phyloP scores from a whole-genome alignment of 2,797 vertebrate species.

The Corythornis leucogaster region DNA sequence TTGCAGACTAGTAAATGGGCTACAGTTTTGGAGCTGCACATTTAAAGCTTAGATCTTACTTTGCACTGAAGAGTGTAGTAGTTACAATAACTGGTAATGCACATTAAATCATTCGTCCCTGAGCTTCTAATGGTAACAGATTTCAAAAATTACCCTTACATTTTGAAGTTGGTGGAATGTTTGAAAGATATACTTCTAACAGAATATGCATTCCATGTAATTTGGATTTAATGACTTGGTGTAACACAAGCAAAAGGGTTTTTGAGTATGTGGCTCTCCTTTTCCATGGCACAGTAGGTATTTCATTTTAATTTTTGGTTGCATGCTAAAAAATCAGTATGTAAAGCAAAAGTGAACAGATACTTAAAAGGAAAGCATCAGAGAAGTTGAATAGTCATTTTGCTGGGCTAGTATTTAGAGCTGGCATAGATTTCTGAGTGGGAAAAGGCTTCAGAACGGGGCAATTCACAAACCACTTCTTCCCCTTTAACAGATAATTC shows the following conservation, averaged over 20 bases:
- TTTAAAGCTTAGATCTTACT: neutral
- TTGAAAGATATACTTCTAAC: conserved; percentile 7
- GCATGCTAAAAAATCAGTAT: conserved; percentile 14
- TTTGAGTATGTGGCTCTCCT: conserved; percentile 1
- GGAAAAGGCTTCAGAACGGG: neutral
- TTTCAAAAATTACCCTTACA: neutral
- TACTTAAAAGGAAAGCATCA: conserved; percentile 32
- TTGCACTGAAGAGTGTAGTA: neutral
- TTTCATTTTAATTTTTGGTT: conserved; percentile 56
- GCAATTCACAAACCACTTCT: conserved; percentile 37
- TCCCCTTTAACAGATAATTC: conserved; percentile 38
- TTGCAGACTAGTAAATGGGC: neutral
- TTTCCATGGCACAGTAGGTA: conserved; percentile 45
- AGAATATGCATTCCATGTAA: conserved; percentile 26
- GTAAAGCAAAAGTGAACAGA: conserved; percentile 15
- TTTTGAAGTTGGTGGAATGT: neutral
- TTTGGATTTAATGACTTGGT: conserved; percentile 30
- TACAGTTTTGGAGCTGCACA: neutral
- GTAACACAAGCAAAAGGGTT: conserved; percentile 7
- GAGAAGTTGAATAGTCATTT: conserved; percentile 19
- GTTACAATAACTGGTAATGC: neutral
- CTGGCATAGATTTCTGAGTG: conserved; percentile 15
- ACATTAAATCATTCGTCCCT: neutral
- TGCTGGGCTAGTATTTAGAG: neutral
- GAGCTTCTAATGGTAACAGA: neutral